Conservation (phyloP, 1,140 invertebrate species). For the Samia ricini region DNA sequence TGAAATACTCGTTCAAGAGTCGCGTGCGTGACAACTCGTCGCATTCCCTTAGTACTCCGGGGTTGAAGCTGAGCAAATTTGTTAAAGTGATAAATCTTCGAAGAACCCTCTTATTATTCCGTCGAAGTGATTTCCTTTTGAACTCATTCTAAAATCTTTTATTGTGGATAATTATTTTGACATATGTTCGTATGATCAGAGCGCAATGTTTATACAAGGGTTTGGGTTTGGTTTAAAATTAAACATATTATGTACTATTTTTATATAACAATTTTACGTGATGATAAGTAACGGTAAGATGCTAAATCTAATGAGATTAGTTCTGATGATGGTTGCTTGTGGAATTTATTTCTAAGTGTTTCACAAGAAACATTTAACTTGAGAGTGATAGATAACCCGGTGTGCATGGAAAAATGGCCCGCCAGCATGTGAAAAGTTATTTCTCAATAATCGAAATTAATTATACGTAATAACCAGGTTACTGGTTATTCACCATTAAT, state of each 20-base stretch:
- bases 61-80: background rate
- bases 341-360: too few relatives aligned
- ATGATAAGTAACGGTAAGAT: too few relatives aligned
- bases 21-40: background rate
- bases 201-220: background rate
- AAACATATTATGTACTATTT: background rate
- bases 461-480: too few relatives aligned
- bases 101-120: slow-evolving; percentile 5
- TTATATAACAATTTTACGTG: background rate
- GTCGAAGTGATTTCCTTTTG: slow-evolving; percentile 7
- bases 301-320: too few relatives aligned
- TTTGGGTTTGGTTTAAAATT: background rate
- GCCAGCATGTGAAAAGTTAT: too few relatives aligned
- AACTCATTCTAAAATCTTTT: background rate
- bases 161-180: background rate
- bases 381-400: too few relatives aligned
- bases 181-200: background rate
- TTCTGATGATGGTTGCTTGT: too few relatives aligned
- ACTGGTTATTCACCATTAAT: too few relatives aligned
- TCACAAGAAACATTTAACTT: too few relatives aligned
- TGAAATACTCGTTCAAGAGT: background rate
- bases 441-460: too few relatives aligned
- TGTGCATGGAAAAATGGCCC: too few relatives aligned
- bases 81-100: slow-evolving; percentile 5
- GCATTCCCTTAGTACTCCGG: slow-evolving; percentile 2